Evolutionary conservation across 2,888 invertebrate genomes (phyloP).

Genomic region (Labia minor): DNA sequence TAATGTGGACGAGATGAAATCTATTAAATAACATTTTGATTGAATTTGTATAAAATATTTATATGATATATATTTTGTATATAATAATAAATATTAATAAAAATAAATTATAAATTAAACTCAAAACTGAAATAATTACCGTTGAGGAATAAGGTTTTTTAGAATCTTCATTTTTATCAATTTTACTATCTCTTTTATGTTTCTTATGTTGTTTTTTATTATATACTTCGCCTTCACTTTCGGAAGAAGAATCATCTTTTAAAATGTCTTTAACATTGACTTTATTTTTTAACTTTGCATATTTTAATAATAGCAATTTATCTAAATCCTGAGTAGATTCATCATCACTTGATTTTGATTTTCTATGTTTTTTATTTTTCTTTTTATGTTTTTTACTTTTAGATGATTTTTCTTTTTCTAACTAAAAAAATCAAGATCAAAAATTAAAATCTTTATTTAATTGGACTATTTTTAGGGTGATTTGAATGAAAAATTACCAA

Average conservation of each 20-base stretch:
- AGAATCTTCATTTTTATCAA: slow-evolving; percentile 17
- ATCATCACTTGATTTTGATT: slow-evolving; percentile 32
- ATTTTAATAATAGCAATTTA: slow-evolving; percentile 56
- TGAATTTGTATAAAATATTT: too few species aligned
- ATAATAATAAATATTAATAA: too few species aligned
- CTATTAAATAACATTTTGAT: too few species aligned
- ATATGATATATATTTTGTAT: too few species aligned
- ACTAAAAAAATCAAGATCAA: slow-evolving; percentile 29
- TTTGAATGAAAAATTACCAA: too few species aligned
- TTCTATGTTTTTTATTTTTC: slow-evolving; percentile 36
- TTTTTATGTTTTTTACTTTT: slow-evolving; percentile 36
- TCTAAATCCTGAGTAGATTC: slow-evolving; percentile 46
- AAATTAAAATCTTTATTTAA: slow-evolving; percentile 25
- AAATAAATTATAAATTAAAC: too few species aligned
- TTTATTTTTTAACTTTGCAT: slow-evolving; percentile 51
- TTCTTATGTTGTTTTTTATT: slow-evolving; percentile 25
- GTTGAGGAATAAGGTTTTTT: slow-evolving; percentile 13
- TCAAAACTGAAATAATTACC: too few species aligned
- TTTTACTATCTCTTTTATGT: slow-evolving; percentile 18
- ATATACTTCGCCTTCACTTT: slow-evolving; percentile 28
- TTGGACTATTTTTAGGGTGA: too few species aligned
- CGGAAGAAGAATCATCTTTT: slow-evolving; percentile 27
- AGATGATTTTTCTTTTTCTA: slow-evolving; percentile 41
- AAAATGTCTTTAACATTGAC: slow-evolving; percentile 37
- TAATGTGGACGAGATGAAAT: not conserved